A percentile compares a stretch with the other conserved stretches of the same genome.
Conservation (phyloP, 2,888 invertebrate species). For the Molanna angustata region DNA sequence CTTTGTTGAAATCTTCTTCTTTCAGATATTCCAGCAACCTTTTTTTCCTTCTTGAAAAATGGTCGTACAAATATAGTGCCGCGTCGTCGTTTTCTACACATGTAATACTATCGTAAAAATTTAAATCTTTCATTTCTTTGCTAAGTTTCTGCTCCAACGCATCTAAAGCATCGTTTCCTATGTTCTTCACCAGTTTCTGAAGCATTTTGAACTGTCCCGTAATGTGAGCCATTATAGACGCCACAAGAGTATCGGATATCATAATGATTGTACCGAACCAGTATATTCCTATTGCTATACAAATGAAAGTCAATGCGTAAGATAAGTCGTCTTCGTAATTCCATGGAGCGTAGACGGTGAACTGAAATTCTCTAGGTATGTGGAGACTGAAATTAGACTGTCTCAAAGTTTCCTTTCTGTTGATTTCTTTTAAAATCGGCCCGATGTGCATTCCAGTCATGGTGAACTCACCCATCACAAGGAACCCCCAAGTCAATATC, state of each 20-base stretch:
- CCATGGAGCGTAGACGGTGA: conserved; percentile 23
- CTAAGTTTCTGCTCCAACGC: conserved; percentile 8
- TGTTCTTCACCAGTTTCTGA: conserved; percentile 21
- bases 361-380: conserved; percentile 19
- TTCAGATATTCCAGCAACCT: conserved; percentile 12
- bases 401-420: conserved; percentile 10
- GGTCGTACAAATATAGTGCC: no score
- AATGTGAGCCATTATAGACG: conserved; percentile 27
- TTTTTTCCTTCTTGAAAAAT: conserved; percentile 5
- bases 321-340: conserved; percentile 11
- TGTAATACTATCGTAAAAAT: no score
- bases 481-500: conserved; percentile 20
- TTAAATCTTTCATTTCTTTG: not conserved
- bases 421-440: conserved; percentile 12
- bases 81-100: no score
- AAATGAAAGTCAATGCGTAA: conserved; percentile 13
- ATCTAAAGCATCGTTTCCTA: conserved; percentile 15
- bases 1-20: conserved; percentile 20
- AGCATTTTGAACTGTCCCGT: conserved; percentile 26
- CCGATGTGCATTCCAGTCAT: conserved; percentile 16
- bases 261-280: conserved; percentile 24
- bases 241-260: conserved; percentile 25
- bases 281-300: conserved; percentile 17
- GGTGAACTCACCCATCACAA: conserved; percentile 24
- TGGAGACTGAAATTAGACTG: conserved; percentile 15